A percentile compares a stretch with the other conserved stretches of the same genome.
Conservation (phyloP, 2,113 vertebrate genomes). For the Rafetus swinhoei region DNA sequence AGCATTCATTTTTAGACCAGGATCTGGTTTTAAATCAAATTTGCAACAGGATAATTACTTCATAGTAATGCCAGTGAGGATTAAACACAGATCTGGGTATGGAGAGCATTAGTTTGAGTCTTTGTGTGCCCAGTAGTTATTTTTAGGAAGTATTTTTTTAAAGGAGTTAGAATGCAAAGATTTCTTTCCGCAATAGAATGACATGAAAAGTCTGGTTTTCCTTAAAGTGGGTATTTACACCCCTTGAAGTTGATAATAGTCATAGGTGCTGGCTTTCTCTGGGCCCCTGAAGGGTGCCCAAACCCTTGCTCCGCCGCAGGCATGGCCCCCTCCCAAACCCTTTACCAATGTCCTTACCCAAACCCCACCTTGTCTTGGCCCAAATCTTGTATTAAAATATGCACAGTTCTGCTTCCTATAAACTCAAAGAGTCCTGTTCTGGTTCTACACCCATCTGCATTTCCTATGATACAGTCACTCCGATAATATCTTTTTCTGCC, state of each 20-base stretch:
- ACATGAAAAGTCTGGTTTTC: slow-evolving; percentile 6
- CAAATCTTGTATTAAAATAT: neutral
- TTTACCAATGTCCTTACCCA: too few species aligned
- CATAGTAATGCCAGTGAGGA: neutral
- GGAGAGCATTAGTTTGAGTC: neutral
- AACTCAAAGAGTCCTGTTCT: neutral
- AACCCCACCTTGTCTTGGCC: too few species aligned
- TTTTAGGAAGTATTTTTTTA: neutral
- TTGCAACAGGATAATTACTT: neutral
- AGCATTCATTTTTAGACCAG: neutral
- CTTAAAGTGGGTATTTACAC: slow-evolving; percentile 5
- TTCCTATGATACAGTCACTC: neutral
- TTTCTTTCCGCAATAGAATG: neutral
- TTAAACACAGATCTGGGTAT: neutral
- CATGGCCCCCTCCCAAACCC: too few species aligned
- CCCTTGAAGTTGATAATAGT: neutral
- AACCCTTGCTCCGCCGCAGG: too few species aligned
- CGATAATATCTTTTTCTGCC: neutral
- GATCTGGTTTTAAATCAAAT: neutral
- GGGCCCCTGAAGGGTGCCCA: too few species aligned
- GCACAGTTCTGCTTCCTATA: neutral
- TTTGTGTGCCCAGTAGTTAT: neutral
- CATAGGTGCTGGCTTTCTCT: too few species aligned
- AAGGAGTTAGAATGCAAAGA: neutral
- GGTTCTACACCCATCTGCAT: neutral